Percentiles rank a stretch among this genome's conserved stretches.
Evolutionary conservation across 2,888 invertebrate genomes (phyloP).

Genomic region (Clostera curtula): DNA sequence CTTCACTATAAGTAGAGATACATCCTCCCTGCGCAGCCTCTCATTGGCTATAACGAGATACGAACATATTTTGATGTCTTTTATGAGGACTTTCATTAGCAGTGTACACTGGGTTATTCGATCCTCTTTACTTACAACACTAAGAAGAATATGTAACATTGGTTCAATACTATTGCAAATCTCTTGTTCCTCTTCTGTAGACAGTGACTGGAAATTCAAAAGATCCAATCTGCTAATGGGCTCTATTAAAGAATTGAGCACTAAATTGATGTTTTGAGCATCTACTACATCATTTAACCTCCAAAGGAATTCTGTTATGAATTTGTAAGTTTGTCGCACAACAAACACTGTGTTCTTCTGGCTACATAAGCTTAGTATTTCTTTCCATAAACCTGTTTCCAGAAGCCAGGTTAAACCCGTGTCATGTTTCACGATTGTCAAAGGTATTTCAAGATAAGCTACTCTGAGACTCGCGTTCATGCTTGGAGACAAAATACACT

Average conservation of each 20-base stretch:
- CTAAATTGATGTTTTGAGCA: constrained; percentile 63
- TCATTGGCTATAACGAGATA: constrained; percentile 49
- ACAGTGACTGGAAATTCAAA: constrained; percentile 61
- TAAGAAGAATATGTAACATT: constrained; percentile 71
- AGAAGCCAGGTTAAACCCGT: constrained; percentile 80
- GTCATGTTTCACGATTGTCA: constrained; percentile 75
- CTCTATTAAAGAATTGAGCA: constrained; percentile 71
- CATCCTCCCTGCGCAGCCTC: constrained; percentile 56
- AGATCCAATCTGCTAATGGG: constrained; percentile 75
- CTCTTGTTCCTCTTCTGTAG: constrained; percentile 64
- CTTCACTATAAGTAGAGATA: constrained; percentile 62
- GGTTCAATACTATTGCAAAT: constrained; percentile 71
- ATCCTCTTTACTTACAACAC: constrained; percentile 68
- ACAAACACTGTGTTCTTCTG: constrained; percentile 83
- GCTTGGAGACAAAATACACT: constrained; percentile 36
- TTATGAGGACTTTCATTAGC: constrained; percentile 36
- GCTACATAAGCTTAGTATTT: constrained; percentile 77
- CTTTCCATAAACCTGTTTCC: constrained; percentile 77
- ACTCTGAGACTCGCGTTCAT: constrained; percentile 78
- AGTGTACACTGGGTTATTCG: constrained; percentile 50
- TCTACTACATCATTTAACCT: constrained; percentile 67
- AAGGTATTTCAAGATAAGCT: constrained; percentile 78
- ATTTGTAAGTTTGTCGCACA: constrained; percentile 78
- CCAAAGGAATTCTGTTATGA: constrained; percentile 76
- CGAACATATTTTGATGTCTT: constrained; percentile 46